Evolutionary conservation across 2,797 vertebrate genomes (phyloP), one percentile per base, ranked within the genome.

Genomic region (Coluber constrictor): DNA sequence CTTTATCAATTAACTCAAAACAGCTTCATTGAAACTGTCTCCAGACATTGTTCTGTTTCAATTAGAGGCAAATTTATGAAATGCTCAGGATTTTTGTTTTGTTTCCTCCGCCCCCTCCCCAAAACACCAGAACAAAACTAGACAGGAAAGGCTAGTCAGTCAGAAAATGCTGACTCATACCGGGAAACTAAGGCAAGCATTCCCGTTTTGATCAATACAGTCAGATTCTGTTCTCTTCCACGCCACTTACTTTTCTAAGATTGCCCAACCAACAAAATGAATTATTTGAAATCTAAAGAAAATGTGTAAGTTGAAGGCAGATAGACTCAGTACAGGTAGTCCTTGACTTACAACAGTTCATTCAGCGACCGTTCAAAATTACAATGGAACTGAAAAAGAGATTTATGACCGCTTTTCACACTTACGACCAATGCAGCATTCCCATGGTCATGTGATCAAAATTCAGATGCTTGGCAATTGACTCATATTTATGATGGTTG

Each of bases 1-100:
- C 95, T 97, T 97, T 98, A 98, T 98, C 97, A 98, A 98, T 98
- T 98, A 98, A 97, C 97, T 97, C 93, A 93, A 79, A 96, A 96
- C 94, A 12, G 94, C 79, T 86, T 96, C 95, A 96, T 86, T 90
- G 93, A 97, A 97, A 94, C 93, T 94, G 88, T 43, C 86, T 92
- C 96, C 93, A 96, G 94, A 93, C 60, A 18, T 86, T 94, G 93
- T 96, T 96, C 96, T 95, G 95, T 97, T 98, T 98, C 96, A 94
- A 94, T 95, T 97, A 95, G 59, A 37, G 88, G 88, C 59, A 18
- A 90, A 92, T 93, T 29, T 90, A 93, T 70, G 92, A 96, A 97
- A 96, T 54, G 51, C 90, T 91, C 88, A 55, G 87, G 90, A 93
- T 96, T 89, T 43, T 60, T 27, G 11, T 60, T 59, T 37, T 83